A percentile compares a stretch with the other conserved stretches of the same genome.
Conservation (phyloP, 2,888 invertebrate genomes). For the Eurois occulta region DNA sequence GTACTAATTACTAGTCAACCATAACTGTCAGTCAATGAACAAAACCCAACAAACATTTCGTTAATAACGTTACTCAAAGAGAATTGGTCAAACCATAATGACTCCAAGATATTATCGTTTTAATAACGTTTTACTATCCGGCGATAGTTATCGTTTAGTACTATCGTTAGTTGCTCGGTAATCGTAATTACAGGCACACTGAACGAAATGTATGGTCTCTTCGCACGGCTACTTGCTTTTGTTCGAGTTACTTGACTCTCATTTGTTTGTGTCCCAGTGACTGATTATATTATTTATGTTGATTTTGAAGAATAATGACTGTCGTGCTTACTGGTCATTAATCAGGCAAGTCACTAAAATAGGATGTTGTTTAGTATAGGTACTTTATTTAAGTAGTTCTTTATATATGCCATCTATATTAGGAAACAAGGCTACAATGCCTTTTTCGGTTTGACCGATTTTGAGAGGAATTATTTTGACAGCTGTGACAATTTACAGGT, state of each 20-base stretch:
- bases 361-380: slow-evolving; percentile 15
- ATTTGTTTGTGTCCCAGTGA: slow-evolving; percentile 27
- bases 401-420: slow-evolving; percentile 12
- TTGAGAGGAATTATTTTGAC: not conserved
- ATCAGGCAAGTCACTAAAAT: slow-evolving; percentile 20
- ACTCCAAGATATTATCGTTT: slow-evolving; percentile 49
- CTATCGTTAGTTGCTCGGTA: slow-evolving; percentile 41
- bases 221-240: slow-evolving; percentile 29
- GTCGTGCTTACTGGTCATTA: slow-evolving; percentile 29
- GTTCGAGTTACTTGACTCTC: slow-evolving; percentile 37
- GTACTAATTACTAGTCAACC: not conserved
- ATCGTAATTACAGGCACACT: slow-evolving; percentile 18
- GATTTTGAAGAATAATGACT: slow-evolving; percentile 39
- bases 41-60: not conserved
- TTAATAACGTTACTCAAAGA: not conserved
- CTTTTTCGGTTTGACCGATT: not conserved
- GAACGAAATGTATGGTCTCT: slow-evolving; percentile 28
- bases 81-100: slow-evolving; percentile 20
- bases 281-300: slow-evolving; percentile 28
- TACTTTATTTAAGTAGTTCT: slow-evolving; percentile 7
- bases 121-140: slow-evolving; percentile 54
- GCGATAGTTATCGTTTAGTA: no score
- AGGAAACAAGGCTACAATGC: not conserved
- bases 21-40: not conserved
- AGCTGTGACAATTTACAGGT: not conserved